Evolutionary conservation across 2,113 vertebrate species (phyloP).

Genomic region (Pelusios castaneus): DNA sequence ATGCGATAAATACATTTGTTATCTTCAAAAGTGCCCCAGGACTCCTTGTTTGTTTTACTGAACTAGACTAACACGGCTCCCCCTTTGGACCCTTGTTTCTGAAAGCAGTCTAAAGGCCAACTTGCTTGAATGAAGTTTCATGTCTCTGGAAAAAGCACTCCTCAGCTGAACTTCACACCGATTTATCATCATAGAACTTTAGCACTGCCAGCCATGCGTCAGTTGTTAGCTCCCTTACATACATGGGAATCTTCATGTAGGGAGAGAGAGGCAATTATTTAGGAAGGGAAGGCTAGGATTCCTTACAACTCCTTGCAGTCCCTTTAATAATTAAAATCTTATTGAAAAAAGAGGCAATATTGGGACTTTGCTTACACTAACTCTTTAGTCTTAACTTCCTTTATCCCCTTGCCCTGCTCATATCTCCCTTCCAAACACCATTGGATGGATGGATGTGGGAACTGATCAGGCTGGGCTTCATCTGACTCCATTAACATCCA

Average conservation of each 20-base stretch:
- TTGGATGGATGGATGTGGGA: background rate
- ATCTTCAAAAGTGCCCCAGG: no score
- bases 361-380: background rate
- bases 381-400: background rate
- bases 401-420: background rate
- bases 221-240: background rate
- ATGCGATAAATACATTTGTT: no score
- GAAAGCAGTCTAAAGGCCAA: background rate
- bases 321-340: background rate
- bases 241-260: constrained; percentile 34
- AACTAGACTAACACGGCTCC: no score
- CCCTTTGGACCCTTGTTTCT: background rate
- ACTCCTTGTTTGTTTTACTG: no score
- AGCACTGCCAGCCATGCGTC: no score
- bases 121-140: background rate
- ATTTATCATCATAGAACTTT: no score
- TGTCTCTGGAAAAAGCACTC: background rate
- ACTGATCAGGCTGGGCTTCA: no score
- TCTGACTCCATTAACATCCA: no score
- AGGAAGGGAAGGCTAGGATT: constrained; percentile 34
- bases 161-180: background rate
- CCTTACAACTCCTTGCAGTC: background rate
- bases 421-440: background rate
- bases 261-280: constrained; percentile 39
- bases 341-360: background rate